These are phyloP conservation scores for Apostichopus californicus DNA, from an alignment of 35 echinoderm and acorn worm genomes.

Conservation along the genomic window DNA sequence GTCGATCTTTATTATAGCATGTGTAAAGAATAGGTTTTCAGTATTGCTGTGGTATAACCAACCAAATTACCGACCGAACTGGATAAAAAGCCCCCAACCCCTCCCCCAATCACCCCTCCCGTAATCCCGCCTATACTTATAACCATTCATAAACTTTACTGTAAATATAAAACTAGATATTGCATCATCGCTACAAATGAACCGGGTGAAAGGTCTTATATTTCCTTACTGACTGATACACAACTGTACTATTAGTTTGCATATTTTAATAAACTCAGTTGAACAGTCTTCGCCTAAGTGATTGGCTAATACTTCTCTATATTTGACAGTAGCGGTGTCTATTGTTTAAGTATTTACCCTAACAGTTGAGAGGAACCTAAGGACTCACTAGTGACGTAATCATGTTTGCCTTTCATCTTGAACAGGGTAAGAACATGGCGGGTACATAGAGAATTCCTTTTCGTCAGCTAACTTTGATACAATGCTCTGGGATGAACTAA, in stretches of 20 bases:
- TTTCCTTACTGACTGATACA: neutral
- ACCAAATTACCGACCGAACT: no score
- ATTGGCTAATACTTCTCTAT: neutral
- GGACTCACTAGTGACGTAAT: neutral
- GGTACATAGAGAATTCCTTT: neutral
- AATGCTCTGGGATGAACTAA: neutral
- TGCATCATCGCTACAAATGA: no score
- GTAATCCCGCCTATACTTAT: no score
- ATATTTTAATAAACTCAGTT: neutral
- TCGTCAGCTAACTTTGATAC: neutral
- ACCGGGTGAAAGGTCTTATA: neutral
- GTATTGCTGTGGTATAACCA: no score
- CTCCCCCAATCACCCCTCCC: no score
- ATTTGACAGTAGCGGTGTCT: neutral
- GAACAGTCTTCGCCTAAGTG: neutral
- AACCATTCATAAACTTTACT: no score
- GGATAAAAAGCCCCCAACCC: no score
- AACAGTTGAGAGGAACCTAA: neutral
- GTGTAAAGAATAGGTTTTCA: no score
- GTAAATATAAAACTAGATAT: no score
- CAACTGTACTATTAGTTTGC: neutral
- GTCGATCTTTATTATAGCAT: no score
- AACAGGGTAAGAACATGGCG: neutral
- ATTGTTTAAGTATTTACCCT: neutral
- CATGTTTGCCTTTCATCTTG: slow-evolving; percentile 3